Base-by-base conservation (phyloP, 2,888 invertebrate genomes). In the Dryococelus australis region DNA sequence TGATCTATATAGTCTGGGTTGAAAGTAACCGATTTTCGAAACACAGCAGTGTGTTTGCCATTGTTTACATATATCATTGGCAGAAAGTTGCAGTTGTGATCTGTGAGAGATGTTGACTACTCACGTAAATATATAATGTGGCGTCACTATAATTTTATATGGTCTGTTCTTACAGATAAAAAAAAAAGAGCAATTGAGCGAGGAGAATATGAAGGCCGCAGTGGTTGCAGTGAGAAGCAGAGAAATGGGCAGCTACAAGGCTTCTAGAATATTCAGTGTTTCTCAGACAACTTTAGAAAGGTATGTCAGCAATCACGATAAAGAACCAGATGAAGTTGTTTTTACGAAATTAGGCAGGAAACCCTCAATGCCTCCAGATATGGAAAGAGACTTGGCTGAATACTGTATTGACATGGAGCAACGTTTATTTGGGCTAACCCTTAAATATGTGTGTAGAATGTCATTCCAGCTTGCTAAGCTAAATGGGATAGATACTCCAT, bases 181-280 rank as follows among this genome's bases (percentile, higher is more conserved):
- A 43, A 51, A n/a, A 8, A 85, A 20, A 43, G 43, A 85, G 43
- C 9, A 43, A 47, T 85, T 35, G 85, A 51, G n/a, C 43, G 47
- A 43, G 16, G 20, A 35, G n/a, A 85, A 27, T 26, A 51, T 85
- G 85, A 16, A 20, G 20, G 43, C 27, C 4, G 85, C 53, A 28
- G n/a, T 85, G 13, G 16, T 20, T 12, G 86, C 86, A 35, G 79
- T 86, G 12, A 43, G 86, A 35, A 35, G 28, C 20, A 35, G 12
- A 5, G 86, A 86, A 79, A 86, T 86, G 86, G 86, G 86, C 35
- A 43, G 20, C 43, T 79, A 28, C n/a, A 79, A 79, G 35, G 35
- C 85, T 35, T 78, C 79, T n/a, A 78, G 78, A 79, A n/a, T 16
- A 13, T 86, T 79, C 43, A n/a, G 24, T 78, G 79, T 79, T 2